These are phyloP conservation scores for Myocastor coypus DNA, from an alignment of 2,113 vertebrate species.

Conservation along the genomic window DNA sequence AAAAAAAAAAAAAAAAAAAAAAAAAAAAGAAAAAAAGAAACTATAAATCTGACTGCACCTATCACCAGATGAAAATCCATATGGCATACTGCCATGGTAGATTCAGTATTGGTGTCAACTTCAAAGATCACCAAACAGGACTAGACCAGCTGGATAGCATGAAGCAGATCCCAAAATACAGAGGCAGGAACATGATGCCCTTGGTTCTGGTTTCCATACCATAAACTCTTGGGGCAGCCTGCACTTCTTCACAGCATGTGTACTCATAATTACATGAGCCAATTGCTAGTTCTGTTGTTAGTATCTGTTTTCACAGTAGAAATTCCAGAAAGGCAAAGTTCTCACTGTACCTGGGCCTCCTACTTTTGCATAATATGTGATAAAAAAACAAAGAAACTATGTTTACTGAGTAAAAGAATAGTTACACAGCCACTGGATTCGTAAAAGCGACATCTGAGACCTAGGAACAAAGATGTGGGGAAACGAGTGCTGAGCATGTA, in stretches of 20 bases:
- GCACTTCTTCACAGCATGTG: not conserved
- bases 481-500: not conserved
- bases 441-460: not conserved
- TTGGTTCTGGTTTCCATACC: not conserved
- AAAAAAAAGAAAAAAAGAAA: not conserved
- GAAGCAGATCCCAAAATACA: not conserved
- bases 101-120: not conserved
- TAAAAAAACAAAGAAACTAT: too few species aligned
- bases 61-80: conserved; percentile 30
- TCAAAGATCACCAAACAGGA: not conserved
- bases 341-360: not conserved
- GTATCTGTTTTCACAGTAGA: not conserved
- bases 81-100: not conserved
- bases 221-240: not conserved
- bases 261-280: not conserved
- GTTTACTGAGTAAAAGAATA: not conserved
- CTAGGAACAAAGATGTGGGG: not conserved
- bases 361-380: not conserved
- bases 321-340: not conserved
- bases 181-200: not conserved
- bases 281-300: not conserved
- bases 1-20: too few species aligned
- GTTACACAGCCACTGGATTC: not conserved
- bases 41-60: not conserved
- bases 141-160: not conserved